These are phyloP conservation scores for Phoebastria nigripes DNA, from an alignment of 2,797 vertebrate species.

Conservation along the genomic window DNA sequence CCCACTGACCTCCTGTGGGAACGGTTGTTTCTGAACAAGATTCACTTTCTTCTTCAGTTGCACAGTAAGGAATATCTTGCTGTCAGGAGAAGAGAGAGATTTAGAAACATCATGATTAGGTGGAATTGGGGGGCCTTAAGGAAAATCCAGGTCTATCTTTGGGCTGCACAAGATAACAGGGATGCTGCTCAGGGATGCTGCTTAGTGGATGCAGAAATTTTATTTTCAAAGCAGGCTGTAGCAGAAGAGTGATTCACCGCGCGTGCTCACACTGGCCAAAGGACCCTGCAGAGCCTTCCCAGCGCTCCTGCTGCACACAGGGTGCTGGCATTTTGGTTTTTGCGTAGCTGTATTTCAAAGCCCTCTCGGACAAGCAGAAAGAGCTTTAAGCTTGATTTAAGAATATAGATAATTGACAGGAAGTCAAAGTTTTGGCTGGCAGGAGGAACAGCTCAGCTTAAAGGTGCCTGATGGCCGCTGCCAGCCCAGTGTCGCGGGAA, in stretches of 20 bases:
- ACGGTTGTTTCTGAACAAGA: background rate
- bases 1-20: background rate
- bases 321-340: fast-evolving
- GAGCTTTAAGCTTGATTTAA: background rate
- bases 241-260: background rate
- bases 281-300: background rate
- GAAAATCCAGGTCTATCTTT: background rate
- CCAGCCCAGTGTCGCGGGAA: background rate
- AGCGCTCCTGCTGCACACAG: fast-evolving
- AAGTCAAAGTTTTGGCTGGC: background rate
- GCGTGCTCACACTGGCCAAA: fast-evolving
- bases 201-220: background rate
- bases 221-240: background rate
- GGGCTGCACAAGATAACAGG: background rate
- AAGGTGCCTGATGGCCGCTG: background rate
- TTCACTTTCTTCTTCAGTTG: background rate
- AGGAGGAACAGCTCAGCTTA: background rate
- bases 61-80: fast-evolving
- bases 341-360: background rate
- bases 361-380: background rate
- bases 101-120: background rate
- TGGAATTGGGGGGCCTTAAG: background rate
- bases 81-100: background rate
- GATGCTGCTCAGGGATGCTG: background rate
- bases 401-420: fast-evolving